phyloP scores from a whole-genome alignment of 2,113 vertebrate species.

The Chaetodon auriga region DNA sequence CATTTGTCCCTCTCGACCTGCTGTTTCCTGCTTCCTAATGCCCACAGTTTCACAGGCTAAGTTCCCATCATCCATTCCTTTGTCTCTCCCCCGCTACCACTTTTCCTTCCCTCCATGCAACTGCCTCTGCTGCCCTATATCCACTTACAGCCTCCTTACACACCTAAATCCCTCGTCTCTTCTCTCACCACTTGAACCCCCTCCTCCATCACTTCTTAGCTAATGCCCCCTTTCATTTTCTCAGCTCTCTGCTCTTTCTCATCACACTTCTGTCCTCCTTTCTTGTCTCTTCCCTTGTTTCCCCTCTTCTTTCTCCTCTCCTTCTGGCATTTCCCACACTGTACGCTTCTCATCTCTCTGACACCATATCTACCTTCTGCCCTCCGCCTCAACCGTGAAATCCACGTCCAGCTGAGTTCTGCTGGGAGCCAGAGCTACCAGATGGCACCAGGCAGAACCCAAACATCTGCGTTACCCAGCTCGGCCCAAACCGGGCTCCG shows the following conservation, averaged over 20 bases:
- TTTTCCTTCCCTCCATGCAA: conserved; percentile 40
- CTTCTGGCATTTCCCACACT: conserved; percentile 26
- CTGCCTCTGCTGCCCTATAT: conserved; percentile 17
- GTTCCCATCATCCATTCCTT: conserved; percentile 52
- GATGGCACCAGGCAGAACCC: conserved; percentile 73
- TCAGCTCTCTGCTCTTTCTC: conserved; percentile 14
- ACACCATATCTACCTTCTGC: conserved; percentile 40
- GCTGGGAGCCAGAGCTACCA: conserved; percentile 67
- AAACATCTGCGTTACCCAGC: conserved; percentile 69
- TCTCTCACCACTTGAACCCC: conserved; percentile 29
- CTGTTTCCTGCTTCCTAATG: conserved; percentile 69
- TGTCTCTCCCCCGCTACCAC: conserved; percentile 15
- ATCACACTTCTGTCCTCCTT: not conserved
- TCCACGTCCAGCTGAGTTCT: conserved; percentile 50
- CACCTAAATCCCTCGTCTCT: conserved; percentile 38
- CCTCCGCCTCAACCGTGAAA: conserved; percentile 47
- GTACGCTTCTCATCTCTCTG: conserved; percentile 10
- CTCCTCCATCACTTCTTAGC: conserved; percentile 15
- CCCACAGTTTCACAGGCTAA: conserved; percentile 59
- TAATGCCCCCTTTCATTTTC: conserved; percentile 35
- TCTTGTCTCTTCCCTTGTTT: not conserved
- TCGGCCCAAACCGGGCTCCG: conserved; percentile 52
- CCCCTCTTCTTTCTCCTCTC: not conserved
- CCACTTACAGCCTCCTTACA: conserved; percentile 38
- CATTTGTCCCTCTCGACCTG: conserved; percentile 44